Conservation (phyloP, 2,888 invertebrate species). For the Acanthococcus lagerstroemiae region DNA sequence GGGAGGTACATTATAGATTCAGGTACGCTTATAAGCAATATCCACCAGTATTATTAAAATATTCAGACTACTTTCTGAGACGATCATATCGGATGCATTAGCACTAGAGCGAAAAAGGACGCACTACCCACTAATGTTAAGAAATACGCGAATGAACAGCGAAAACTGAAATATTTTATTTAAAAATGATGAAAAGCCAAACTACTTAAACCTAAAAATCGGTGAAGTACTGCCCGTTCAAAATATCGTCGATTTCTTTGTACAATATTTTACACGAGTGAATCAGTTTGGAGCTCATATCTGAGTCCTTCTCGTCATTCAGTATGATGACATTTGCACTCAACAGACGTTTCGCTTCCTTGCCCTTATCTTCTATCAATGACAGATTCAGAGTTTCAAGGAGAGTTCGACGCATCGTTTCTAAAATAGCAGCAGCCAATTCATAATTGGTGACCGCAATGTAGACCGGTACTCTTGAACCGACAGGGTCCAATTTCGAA, state of each 20-base stretch:
- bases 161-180: too few species aligned
- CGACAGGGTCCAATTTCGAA: constrained; percentile 41
- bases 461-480: constrained; percentile 54
- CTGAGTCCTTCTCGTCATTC: constrained; percentile 27
- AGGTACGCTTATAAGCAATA: too few species aligned
- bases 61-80: too few species aligned
- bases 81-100: too few species aligned
- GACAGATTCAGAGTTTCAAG: constrained; percentile 5
- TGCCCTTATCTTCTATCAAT: neutral
- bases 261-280: constrained; percentile 17
- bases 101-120: too few species aligned
- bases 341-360: constrained; percentile 32
- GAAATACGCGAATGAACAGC: too few species aligned
- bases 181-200: too few species aligned
- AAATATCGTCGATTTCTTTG: constrained; percentile 21
- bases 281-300: constrained; percentile 19
- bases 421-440: constrained; percentile 43
- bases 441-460: constrained; percentile 68
- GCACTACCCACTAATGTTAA: too few species aligned
- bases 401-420: constrained; percentile 25
- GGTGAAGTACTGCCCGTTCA: constrained; percentile 15
- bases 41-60: too few species aligned
- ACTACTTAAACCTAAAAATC: too few species aligned
- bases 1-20: too few species aligned
- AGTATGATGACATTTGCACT: constrained; percentile 27